Evolutionary conservation across 2,797 vertebrate genomes (phyloP).

Genomic region (Morus bassanus): DNA sequence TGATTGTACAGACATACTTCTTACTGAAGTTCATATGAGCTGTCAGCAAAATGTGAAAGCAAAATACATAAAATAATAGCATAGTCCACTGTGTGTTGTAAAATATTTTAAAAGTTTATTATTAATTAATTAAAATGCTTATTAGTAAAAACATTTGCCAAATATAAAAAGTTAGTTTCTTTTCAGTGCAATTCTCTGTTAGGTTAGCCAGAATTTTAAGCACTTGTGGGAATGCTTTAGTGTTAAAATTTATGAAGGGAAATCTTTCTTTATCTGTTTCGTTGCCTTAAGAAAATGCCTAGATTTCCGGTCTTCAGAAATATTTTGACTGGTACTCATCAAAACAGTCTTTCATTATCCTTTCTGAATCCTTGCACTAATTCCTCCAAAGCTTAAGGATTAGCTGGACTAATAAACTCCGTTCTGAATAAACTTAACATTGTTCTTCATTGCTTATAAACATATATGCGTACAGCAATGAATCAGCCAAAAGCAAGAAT

Average conservation of each 20-base stretch:
- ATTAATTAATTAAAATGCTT: background rate
- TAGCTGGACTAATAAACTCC: conserved; percentile 5
- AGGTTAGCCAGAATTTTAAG: background rate
- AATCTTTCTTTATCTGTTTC: background rate
- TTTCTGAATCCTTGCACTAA: conserved; percentile 15
- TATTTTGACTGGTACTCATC: background rate
- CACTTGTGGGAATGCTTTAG: background rate
- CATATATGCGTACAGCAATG: background rate
- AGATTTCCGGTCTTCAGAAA: background rate
- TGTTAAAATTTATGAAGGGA: background rate
- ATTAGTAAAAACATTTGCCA: background rate
- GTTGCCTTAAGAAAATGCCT: background rate
- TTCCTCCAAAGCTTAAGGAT: conserved; percentile 19
- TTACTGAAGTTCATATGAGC: background rate
- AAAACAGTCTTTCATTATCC: conserved; percentile 3
- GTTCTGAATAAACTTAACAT: background rate
- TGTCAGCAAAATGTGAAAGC: background rate
- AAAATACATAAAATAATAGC: background rate
- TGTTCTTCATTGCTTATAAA: conserved; percentile 17
- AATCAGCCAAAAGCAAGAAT: conserved; percentile 27
- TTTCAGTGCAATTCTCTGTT: background rate
- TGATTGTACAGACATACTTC: background rate
- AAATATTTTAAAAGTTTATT: background rate
- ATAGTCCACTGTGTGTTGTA: background rate
- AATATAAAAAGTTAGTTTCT: background rate